These are phyloP conservation scores for Phaenicophaeus curvirostris DNA, from an alignment of 2,797 vertebrate genomes.

Conservation along the genomic window DNA sequence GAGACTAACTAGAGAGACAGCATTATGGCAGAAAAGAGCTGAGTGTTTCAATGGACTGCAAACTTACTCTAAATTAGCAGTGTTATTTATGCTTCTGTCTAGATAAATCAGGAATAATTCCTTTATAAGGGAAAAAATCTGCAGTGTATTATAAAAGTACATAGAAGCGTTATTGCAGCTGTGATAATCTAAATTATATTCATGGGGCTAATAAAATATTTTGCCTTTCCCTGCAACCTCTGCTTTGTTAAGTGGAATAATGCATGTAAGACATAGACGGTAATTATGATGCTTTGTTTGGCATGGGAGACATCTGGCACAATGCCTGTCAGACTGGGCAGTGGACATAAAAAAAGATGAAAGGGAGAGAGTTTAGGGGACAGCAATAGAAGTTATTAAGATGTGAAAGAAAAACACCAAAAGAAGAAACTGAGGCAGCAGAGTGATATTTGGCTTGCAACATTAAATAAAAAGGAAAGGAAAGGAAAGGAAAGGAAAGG, in stretches of 20 bases:
- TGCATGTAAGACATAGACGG: constrained; percentile 33
- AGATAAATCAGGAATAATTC: constrained; percentile 23
- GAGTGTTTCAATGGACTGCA: not conserved
- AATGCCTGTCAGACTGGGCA: not conserved
- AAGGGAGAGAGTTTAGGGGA: not conserved
- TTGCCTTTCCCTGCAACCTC: constrained; percentile 23
- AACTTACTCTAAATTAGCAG: not conserved
- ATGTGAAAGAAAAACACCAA: not conserved
- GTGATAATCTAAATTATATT: constrained; percentile 45
- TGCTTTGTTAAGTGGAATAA: constrained; percentile 35
- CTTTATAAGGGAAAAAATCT: constrained; percentile 16
- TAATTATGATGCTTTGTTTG: constrained; percentile 49
- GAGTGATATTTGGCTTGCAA: not conserved
- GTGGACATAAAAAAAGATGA: not conserved
- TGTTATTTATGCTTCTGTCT: not conserved
- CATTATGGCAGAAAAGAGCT: not conserved
- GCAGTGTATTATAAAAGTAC: not conserved
- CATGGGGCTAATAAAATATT: constrained; percentile 27
- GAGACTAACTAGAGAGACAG: not conserved
- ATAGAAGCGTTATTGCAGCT: constrained; percentile 21
- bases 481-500: not conserved
- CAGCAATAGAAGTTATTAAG: not conserved
- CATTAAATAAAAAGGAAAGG: not conserved
- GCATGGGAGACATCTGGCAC: constrained; percentile 9
- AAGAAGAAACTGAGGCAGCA: not conserved